Evolutionary conservation across 2,113 vertebrate species (phyloP).

Genomic region (Ondatra zibethicus): DNA sequence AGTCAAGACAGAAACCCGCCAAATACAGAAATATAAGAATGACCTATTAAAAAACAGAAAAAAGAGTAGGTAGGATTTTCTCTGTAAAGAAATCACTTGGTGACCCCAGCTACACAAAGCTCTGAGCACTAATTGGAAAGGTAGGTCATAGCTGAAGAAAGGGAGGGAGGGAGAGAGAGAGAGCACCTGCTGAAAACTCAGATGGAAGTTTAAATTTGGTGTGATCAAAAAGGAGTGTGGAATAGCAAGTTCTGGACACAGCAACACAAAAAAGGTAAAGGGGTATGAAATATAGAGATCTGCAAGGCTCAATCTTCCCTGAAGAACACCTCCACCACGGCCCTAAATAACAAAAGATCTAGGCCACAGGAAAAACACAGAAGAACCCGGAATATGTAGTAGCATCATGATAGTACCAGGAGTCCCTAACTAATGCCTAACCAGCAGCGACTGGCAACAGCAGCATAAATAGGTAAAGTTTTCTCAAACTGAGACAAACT

Average conservation of each 20-base stretch:
- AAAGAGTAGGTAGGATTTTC: neutral
- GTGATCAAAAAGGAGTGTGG: neutral
- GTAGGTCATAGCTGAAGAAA: neutral
- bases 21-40: neutral
- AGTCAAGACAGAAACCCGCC: neutral
- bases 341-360: neutral
- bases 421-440: neutral
- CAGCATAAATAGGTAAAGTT: neutral
- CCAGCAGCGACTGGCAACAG: neutral
- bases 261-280: neutral
- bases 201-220: neutral
- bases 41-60: neutral
- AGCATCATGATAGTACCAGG: neutral
- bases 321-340: neutral
- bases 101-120: neutral
- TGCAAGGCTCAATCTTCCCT: neutral
- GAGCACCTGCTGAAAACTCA: neutral
- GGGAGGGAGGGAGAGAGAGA: no score
- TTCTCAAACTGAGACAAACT: neutral
- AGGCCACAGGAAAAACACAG: neutral
- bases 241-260: neutral
- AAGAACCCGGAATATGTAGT: neutral
- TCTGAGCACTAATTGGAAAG: neutral
- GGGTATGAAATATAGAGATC: neutral
- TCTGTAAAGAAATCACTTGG: neutral